Conservation (phyloP, 2,888 invertebrate species). For the Halocaridina rubra region DNA sequence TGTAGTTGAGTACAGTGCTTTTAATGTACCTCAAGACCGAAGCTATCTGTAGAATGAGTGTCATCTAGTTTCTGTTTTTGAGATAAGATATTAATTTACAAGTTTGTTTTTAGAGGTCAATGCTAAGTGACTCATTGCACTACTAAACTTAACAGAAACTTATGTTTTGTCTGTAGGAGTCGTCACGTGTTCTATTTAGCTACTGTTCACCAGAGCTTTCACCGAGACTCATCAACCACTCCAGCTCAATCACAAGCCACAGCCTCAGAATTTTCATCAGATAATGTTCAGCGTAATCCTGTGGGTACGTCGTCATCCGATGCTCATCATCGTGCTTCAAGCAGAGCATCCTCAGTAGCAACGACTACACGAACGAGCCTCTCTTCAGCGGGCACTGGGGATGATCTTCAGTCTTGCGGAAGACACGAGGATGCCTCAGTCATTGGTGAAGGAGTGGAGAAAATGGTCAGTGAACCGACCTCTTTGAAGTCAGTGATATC, state of each 20-base stretch:
- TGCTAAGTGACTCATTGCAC: too few relatives aligned
- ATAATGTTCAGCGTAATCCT: too few relatives aligned
- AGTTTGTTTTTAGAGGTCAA: too few relatives aligned
- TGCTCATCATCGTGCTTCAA: neutral
- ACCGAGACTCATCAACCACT: neutral
- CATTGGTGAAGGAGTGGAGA: neutral
- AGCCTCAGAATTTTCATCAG: too few relatives aligned
- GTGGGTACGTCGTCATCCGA: neutral
- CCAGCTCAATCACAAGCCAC: too few relatives aligned
- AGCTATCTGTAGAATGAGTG: too few relatives aligned
- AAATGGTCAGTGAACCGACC: neutral
- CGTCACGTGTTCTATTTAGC: slow-evolving; percentile 52
- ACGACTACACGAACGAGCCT: slow-evolving; percentile 32
- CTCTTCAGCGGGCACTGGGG: slow-evolving; percentile 23
- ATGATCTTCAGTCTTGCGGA: neutral
- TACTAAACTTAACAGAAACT: too few relatives aligned
- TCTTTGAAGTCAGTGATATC: neutral
- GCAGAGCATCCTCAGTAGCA: slow-evolving; percentile 17
- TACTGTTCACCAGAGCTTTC: slow-evolving; percentile 41
- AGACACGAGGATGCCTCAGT: neutral
- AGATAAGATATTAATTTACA: too few relatives aligned
- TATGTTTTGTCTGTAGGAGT: slow-evolving; percentile 17
- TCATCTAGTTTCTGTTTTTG: too few relatives aligned
- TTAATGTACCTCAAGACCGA: too few relatives aligned
- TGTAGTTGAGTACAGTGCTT: too few relatives aligned